Evolutionary conservation across 2,797 vertebrate genomes (phyloP), one percentile per base, ranked within the genome.

Genomic region (Perodicticus potto): DNA sequence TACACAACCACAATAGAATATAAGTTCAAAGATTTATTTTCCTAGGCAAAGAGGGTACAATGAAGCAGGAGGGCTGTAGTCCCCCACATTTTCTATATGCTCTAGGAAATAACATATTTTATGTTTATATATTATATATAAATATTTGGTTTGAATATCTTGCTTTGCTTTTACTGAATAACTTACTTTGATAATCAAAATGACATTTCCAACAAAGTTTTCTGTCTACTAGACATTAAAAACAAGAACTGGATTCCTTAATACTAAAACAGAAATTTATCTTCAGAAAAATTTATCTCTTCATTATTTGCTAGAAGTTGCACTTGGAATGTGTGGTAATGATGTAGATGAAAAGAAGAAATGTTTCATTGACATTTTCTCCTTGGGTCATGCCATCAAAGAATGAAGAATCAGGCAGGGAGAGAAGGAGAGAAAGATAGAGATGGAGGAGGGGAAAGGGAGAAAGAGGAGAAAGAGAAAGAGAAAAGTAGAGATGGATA

Each of bases 211-310:
- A 63, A 14, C 4, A 72, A 8, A 22, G 2, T 9, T 80, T 49
- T 89, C 16, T 57, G 49, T 78, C 19, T 37, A 76, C 5, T 27
- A 73, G n/a, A 65, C 65, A 61, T 61, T 70, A 59, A 40, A 78
- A 93, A 80, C 16, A n/a, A 93, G 23, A 91, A 74, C 2, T 81
- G 0, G 0, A 90, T 63, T 78, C 6, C 20, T 3, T 59, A 83
- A 91, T 55, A 61, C 87, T 93, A 90, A 93, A 84, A 86, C 3
- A 73, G 80, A 92, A 77, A 74, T 37, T 65, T 12, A 84, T 72
- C 19, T 57, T 45, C 63, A 40, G 8, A 40, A 40, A 40, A 40
- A 40, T 40, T 40, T 40, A 4, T 73, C 2, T 72, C 40, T 72
- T 69, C 29, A 29, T 84, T 32, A 83, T 78, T 83, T 87, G 11